A percentile compares a stretch with the other conserved stretches of the same genome.
These are phyloP conservation scores for Cliona cf. orientalis DNA, from an alignment of 37 sponge, comb jelly and placozoan genomes.

Conservation along the genomic window DNA sequence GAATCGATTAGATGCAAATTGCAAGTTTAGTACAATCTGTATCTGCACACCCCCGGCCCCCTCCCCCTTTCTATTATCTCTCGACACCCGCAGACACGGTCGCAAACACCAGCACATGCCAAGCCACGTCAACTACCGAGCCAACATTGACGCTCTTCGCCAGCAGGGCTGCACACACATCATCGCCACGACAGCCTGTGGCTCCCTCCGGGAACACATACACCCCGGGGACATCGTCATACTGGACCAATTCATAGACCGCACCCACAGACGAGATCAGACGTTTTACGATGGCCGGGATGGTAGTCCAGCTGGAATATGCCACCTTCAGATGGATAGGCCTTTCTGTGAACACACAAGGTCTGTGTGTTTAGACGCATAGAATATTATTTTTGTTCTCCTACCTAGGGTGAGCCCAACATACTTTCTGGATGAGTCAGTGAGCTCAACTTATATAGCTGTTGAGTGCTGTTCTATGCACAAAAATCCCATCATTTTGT, in stretches of 20 bases:
- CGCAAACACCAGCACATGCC: slow-evolving; percentile 81
- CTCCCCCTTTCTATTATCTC: background rate
- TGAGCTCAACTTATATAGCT: no score
- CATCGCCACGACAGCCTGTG: slow-evolving; percentile 88
- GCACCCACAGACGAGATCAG: slow-evolving; percentile 69
- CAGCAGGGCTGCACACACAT: slow-evolving; percentile 83
- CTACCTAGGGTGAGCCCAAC: no score
- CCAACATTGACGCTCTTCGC: slow-evolving; percentile 89
- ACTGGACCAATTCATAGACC: slow-evolving; percentile 92
- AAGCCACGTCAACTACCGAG: slow-evolving; percentile 89
- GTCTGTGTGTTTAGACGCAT: slow-evolving; percentile 42
- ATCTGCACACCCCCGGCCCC: background rate
- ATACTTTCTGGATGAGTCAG: no score
- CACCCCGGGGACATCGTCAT: slow-evolving; percentile 90
- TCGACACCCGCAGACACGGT: slow-evolving; percentile 85
- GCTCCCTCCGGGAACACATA: slow-evolving; percentile 86
- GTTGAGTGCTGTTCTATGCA: no score
- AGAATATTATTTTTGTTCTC: no score
- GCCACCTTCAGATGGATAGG: slow-evolving; percentile 90
- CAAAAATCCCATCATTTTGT: no score
- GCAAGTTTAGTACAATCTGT: background rate
- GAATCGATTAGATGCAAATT: background rate
- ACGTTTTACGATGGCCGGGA: slow-evolving; percentile 83
- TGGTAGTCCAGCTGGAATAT: slow-evolving; percentile 56
- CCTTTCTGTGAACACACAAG: slow-evolving; percentile 82